Base-by-base conservation (phyloP, 2,888 invertebrate genomes). In the Caenorhabditis sp. region DNA sequence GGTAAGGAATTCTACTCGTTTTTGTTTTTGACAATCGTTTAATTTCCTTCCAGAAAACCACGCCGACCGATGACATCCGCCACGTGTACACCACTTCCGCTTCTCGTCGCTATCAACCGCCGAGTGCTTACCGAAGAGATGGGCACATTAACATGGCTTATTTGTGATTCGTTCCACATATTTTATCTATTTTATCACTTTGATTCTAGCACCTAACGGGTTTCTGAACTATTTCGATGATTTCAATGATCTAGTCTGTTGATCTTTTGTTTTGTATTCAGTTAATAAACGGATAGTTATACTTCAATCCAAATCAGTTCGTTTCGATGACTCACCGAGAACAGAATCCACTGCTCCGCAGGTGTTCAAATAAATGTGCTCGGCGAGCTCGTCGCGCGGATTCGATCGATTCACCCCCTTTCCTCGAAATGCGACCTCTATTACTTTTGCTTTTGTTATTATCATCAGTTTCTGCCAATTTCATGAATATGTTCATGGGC, bases 81-180 rank as follows among this genome's bases (percentile, higher is more conserved):
- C 66, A 66, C 17, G 48, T 56, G 27, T 66, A 66, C 66, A 66
- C 66, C 2, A 32, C 50, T 2, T 62, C 61, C 2, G 27, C 71
- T 0, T 48, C 61, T 5, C 46, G 50, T 8, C 46, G 72, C 24
- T 72, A 72, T 27, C 72, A 61, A 62, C 61, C 61, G 20, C 35
- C 41, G 7, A 15, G 46, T 8, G 6, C 39, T 1, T 30, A 61
- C 22, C 61, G 48, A 24, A 53, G 56, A 17, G 62, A 63, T 24
- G 73, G 73, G 0, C 65, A 73, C 24, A 73, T 73, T 24, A 73
- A 65, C 59, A 73, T 73, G 73, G 73, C 73, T 15, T 73, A 73
- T 46, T 61, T 73, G 35, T 73, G 53, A 66, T 63, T 17, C 30
- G 20, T 50, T 15, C 9, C 41, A n/a, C n/a, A n/a, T n/a, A n/a